Evolutionary conservation across 2,888 invertebrate species (phyloP), one percentile per base, ranked within the genome.

Genomic region (Apodemia zela): DNA sequence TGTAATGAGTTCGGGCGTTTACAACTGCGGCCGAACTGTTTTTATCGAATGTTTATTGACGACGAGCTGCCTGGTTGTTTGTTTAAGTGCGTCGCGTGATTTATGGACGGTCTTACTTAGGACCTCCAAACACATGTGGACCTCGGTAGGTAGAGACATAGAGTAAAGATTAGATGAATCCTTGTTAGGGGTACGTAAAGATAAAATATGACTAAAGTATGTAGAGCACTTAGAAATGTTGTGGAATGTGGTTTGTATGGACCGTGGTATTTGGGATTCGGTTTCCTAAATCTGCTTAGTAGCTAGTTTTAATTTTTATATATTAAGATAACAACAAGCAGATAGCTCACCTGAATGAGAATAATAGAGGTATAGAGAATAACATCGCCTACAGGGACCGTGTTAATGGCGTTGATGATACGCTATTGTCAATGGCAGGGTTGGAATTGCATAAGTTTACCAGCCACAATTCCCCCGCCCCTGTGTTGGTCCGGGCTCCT

Each of bases 21-120:
- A 79, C 84, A 82, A 79, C 78, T 81, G 83, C 75, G 75, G 74
- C 71, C 74, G 69, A 72, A 71, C 71, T 67, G 68, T 69, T 68
- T 74, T 75, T 73, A 84, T 86, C 82, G 82, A 84, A 81, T 75
- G 73, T 78, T 77, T 81, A 84, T 84, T 79, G 80, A 79, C 67
- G 80, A 79, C 67, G 65, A 68, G 70, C 74, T 78, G 78, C 81
- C 78, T 78, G 77, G 73, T 73, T 77, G 75, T 77, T 73, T 69
- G 69, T 66, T 67, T 64, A 69, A 66, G 68, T 67, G 70, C 69
- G 63, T 64, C 63, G 60, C 54, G 69, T 74, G 74, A 74, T 74
- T 72, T 73, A 74, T 72, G 71, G 66, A 61, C 57, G 71, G 65
- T 62, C 57, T 59, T 54, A 64, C 61, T 62, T 58, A 45, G 63